Evolutionary conservation across 2,797 vertebrate species (phyloP).

Genomic region (Sebastes taczanowskii): DNA sequence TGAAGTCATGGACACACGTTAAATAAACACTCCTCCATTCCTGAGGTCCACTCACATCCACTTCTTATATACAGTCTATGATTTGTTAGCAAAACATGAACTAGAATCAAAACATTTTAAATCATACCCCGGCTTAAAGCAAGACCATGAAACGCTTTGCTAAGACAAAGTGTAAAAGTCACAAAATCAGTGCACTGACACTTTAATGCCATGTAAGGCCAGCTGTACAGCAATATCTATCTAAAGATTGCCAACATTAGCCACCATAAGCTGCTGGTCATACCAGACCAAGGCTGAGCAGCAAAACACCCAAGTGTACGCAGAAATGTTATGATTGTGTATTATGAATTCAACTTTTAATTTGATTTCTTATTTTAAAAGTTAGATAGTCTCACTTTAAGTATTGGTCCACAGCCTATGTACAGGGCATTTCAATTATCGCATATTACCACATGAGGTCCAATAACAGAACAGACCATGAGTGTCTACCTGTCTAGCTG

Average conservation of each 20-base stretch:
- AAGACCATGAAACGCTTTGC: no score
- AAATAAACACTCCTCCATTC: no score
- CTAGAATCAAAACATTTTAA: no score
- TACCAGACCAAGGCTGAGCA: slow-evolving; percentile 14
- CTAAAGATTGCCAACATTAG: neutral
- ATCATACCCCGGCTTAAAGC: no score
- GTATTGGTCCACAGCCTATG: neutral
- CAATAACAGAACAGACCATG: neutral
- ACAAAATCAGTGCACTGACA: neutral
- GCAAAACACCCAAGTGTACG: neutral
- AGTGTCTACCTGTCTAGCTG: neutral
- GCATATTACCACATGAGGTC: neutral
- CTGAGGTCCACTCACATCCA: no score
- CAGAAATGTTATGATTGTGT: neutral
- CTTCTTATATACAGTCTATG: no score
- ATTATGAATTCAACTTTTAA: neutral
- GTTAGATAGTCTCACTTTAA: neutral
- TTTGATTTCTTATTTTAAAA: neutral
- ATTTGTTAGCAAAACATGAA: no score
- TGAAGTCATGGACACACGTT: no score
- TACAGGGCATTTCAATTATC: neutral
- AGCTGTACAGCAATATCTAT: neutral
- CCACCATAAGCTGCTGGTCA: neutral
- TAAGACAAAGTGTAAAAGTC: no score
- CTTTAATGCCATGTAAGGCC: neutral